These are phyloP conservation scores for Sebastes kiyomatsui DNA, from an alignment of 2,797 vertebrate genomes.

Conservation along the genomic window DNA sequence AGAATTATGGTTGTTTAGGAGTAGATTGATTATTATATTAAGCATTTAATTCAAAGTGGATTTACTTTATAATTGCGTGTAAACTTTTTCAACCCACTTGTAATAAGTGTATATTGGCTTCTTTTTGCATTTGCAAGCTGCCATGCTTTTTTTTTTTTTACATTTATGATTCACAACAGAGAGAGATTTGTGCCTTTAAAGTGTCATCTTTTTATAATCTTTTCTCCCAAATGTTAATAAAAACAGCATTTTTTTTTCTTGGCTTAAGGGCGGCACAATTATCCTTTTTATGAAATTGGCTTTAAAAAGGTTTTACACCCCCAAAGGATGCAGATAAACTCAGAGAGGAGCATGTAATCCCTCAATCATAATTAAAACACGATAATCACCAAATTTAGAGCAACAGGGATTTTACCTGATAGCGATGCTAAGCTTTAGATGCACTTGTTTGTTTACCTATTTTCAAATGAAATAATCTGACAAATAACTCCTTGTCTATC, in stretches of 20 bases:
- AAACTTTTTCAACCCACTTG: constrained; percentile 3
- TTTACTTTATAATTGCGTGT: constrained; percentile 17
- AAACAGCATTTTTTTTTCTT: constrained; percentile 15
- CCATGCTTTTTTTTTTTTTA: not conserved
- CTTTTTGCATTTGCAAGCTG: not conserved
- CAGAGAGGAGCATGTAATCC: constrained; percentile 70
- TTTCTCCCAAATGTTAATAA: constrained; percentile 54
- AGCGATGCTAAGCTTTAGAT: constrained; percentile 27
- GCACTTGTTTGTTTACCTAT: constrained; percentile 26
- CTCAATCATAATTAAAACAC: constrained; percentile 70
- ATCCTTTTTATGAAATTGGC: constrained; percentile 64
- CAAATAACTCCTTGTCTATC: not conserved
- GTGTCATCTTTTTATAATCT: constrained; percentile 43
- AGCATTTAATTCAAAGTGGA: constrained; percentile 4
- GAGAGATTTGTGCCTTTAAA: constrained; percentile 31
- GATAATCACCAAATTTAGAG: constrained; percentile 65
- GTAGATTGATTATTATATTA: constrained; percentile 34
- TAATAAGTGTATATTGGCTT: not conserved
- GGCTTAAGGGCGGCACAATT: constrained; percentile 52
- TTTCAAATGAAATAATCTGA: constrained; percentile 1
- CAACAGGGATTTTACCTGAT: constrained; percentile 54
- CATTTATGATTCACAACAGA: constrained; percentile 14
- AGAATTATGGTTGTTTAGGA: constrained; percentile 16
- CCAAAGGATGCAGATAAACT: constrained; percentile 66
- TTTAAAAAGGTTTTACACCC: constrained; percentile 65